A percentile compares a stretch with the other conserved stretches of the same genome.
phyloP scores from a whole-genome alignment of 2,888 invertebrate genomes.

The Drosophila sordidula region DNA sequence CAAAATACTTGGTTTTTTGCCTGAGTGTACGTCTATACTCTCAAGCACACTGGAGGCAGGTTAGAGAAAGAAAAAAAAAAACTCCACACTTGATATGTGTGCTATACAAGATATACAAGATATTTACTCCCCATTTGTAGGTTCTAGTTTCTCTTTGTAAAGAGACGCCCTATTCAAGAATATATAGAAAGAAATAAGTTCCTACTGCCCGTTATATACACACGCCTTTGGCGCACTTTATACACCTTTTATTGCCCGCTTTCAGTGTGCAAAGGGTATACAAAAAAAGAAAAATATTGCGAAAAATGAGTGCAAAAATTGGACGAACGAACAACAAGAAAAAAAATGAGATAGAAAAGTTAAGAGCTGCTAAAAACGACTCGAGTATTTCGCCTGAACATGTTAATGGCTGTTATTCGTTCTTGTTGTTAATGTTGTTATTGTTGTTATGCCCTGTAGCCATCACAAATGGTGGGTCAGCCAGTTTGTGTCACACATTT shows the following conservation, averaged over 20 bases:
- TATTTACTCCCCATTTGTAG: too few species aligned
- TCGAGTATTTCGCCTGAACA: slow-evolving; percentile 15
- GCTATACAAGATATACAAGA: too few species aligned
- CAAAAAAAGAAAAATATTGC: background rate
- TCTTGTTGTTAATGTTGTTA: background rate
- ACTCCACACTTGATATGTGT: too few species aligned
- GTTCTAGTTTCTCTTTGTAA: too few species aligned
- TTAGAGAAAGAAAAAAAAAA: too few species aligned
- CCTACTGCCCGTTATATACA: too few species aligned
- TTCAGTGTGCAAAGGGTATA: background rate
- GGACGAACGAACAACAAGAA: background rate
- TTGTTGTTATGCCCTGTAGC: slow-evolving; percentile 9
- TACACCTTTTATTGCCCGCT: background rate
- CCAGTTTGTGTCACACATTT: background rate
- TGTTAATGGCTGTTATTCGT: slow-evolving; percentile 39
- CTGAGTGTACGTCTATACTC: too few species aligned
- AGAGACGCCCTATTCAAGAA: too few species aligned
- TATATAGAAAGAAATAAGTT: too few species aligned
- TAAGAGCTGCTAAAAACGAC: slow-evolving; percentile 14
- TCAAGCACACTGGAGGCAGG: too few species aligned
- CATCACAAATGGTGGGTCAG: background rate
- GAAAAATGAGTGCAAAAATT: background rate
- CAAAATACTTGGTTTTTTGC: too few species aligned
- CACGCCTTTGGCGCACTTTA: background rate
- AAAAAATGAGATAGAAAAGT: slow-evolving; percentile 17